phyloP scores from a whole-genome alignment of 2,797 vertebrate genomes.

The Leptoclinus maculatus region DNA sequence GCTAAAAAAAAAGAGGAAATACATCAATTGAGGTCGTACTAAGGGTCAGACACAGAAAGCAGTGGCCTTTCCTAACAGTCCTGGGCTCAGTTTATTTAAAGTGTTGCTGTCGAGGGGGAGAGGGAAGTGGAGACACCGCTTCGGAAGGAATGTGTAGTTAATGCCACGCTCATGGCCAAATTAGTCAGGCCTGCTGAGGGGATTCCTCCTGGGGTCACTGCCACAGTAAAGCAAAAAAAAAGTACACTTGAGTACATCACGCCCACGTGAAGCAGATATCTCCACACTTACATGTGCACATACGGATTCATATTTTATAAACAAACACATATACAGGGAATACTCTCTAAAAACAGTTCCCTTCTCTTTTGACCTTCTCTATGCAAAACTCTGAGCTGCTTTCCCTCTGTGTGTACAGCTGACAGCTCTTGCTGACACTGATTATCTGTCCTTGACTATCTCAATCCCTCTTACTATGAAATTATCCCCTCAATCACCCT shows the following conservation, averaged over 20 bases:
- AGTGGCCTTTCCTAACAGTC: constrained; percentile 54
- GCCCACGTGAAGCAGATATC: not conserved
- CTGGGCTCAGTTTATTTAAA: constrained; percentile 71
- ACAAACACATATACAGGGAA: constrained; percentile 8
- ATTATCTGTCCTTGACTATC: constrained; percentile 77
- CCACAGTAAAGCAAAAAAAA: constrained; percentile 31
- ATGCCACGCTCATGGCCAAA: constrained; percentile 77
- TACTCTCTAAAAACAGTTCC: not conserved
- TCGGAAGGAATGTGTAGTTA: constrained; percentile 79
- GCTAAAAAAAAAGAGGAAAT: constrained; percentile 61
- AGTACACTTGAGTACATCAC: constrained; percentile 10
- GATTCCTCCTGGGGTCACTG: constrained; percentile 59
- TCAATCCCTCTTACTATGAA: constrained; percentile 68
- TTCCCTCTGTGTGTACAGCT: constrained; percentile 77
- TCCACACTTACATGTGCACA: constrained; percentile 10
- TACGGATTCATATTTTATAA: not conserved
- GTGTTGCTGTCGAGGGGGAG: constrained; percentile 47
- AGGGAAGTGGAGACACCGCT: constrained; percentile 57
- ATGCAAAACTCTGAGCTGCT: constrained; percentile 62
- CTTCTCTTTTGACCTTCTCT: constrained; percentile 58
- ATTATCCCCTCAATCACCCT: constrained; percentile 71
- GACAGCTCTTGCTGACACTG: constrained; percentile 74
- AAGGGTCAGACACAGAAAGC: constrained; percentile 56
- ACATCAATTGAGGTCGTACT: constrained; percentile 49
- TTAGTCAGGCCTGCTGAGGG: constrained; percentile 72